Evolutionary conservation across 2,797 vertebrate species (phyloP).

Genomic region (Rhynchotus rufescens): DNA sequence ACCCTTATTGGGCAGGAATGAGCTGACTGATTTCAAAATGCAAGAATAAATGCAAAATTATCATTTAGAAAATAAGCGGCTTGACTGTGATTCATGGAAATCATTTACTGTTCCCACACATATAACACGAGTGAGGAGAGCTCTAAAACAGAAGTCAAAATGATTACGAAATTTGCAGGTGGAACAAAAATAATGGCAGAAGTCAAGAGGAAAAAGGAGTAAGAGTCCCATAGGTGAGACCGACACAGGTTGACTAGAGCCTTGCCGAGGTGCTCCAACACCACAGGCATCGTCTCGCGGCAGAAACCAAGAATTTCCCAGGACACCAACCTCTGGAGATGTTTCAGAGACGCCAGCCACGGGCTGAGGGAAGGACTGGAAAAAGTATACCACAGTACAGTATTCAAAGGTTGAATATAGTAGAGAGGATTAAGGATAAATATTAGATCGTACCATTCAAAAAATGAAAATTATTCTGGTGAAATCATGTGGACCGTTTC

Average conservation of each 20-base stretch:
- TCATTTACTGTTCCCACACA: neutral
- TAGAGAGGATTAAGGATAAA: neutral
- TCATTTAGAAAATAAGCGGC: neutral
- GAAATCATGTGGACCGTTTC: neutral
- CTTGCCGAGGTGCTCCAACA: neutral
- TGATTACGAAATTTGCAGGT: rapidly evolving
- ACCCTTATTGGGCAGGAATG: neutral
- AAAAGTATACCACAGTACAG: neutral
- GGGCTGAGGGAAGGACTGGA: neutral
- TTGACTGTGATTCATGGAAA: neutral
- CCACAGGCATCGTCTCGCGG: neutral
- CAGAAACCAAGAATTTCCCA: neutral
- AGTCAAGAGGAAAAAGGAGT: neutral
- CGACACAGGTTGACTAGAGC: neutral
- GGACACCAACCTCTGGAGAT: neutral
- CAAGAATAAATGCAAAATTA: neutral
- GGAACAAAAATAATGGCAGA: neutral
- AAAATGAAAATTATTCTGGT: neutral
- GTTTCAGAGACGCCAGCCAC: neutral
- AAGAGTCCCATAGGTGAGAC: neutral
- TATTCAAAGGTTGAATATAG: neutral
- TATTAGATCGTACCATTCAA: neutral
- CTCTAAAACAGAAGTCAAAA: neutral
- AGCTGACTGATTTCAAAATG: neutral
- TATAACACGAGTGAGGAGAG: neutral